Evolutionary conservation across 2,888 invertebrate genomes (phyloP), one percentile per base, ranked within the genome.

Genomic region (Linyphia triangularis): DNA sequence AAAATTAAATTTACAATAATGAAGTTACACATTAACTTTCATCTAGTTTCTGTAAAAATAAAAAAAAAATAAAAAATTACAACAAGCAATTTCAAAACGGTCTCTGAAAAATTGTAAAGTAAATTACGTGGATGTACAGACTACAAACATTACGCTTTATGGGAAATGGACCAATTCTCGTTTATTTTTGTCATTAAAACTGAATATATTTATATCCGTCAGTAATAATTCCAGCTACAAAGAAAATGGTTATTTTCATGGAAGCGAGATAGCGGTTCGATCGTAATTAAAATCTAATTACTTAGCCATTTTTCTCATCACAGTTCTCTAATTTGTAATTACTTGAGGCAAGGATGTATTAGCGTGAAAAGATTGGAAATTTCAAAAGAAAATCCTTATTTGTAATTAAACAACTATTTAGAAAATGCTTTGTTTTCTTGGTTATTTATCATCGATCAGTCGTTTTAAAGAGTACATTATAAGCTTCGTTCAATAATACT

Each of bases 221-320:
- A 70, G 22, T n/a, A 65, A 22, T 9, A 13, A 43, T 70, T 70
- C 22, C 43, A 24, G 24, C 33, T 37, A 7, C 43, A 51, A 26
- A 70, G 19, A 0, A 63, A 30, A 73, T 59, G 59, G 43, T 73
- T 30, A n/a, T 33, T 73, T 59, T 59, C 28, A 22, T 22, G 6
- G 16, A 16, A 73, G 57, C 33, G 26, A 73, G 30, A 24, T 57
- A 10, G 19, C 30, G 51, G 30, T 57, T 73, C 30, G 57, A 22
- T 73, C 19, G 13, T 73, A 73, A 57, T 73, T 73, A 73, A 73
- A 73, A 73, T 73, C 59, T 59, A 73, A 73, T 73, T 73, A 73
- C 33, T 73, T 73, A 30, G 43, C 30, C n/a, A 33, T 57, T 57
- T 73, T 73, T 59, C 57, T 73, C 28, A 33, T 73, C 33, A 59